A percentile compares a stretch with the other conserved stretches of the same genome.
Conservation (phyloP, 2,888 invertebrate species). For the Cryptus armator region DNA sequence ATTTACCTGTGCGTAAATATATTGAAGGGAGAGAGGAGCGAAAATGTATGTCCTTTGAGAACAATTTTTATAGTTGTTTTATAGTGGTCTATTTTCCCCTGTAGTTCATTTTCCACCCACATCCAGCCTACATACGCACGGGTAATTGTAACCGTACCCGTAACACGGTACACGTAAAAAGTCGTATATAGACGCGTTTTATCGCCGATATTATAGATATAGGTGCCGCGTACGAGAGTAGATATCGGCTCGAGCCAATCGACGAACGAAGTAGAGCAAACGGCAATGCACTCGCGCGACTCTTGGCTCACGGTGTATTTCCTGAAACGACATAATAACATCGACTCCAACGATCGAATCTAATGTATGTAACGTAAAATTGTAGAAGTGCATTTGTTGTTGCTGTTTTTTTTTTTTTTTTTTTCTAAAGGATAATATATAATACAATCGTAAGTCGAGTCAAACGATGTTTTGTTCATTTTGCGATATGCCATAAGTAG, state of each 20-base stretch:
- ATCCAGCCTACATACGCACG: not conserved
- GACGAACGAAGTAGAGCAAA: constrained; percentile 22
- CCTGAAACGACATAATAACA: constrained; percentile 27
- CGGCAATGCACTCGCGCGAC: constrained; percentile 18
- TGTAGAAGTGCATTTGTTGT: not conserved
- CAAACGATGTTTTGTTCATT: too few species aligned
- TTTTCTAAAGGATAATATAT: not conserved
- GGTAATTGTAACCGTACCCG: not conserved
- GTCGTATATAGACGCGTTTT: constrained; percentile 13
- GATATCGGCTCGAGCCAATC: constrained; percentile 35
- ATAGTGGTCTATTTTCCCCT: not conserved
- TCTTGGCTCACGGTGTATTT: constrained; percentile 21
- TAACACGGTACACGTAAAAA: not conserved
- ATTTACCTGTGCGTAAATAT: too few species aligned
- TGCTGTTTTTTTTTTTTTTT: not conserved
- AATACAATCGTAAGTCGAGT: too few species aligned
- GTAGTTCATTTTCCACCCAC: not conserved
- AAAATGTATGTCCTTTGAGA: too few species aligned
- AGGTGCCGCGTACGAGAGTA: constrained; percentile 15
- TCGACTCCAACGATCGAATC: constrained; percentile 36
- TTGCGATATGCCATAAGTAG: too few species aligned
- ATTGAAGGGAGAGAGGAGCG: too few species aligned
- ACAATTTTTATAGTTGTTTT: not conserved
- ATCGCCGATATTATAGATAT: constrained; percentile 27
- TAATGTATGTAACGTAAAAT: constrained; percentile 19